These are phyloP conservation scores for Thinocorus orbignyianus DNA, from an alignment of 2,113 vertebrate species.

Conservation along the genomic window DNA sequence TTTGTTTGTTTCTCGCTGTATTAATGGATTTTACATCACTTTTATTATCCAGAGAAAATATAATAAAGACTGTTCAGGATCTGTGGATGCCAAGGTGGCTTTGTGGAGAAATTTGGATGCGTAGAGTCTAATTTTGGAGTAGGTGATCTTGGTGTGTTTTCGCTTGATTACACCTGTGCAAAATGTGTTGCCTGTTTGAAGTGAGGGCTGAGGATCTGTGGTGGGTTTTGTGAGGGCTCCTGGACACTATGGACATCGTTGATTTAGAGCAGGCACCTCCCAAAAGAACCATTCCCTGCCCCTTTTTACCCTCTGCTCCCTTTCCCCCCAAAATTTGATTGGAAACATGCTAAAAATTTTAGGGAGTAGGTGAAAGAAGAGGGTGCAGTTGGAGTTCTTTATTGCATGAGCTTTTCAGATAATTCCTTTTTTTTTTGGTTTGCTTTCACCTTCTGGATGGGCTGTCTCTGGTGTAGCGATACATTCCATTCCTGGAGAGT, in stretches of 20 bases:
- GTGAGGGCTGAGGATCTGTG: neutral
- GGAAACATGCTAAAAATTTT: neutral
- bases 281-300: neutral
- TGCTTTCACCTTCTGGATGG: neutral
- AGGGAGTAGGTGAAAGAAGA: neutral
- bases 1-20: conserved; percentile 59
- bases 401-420: neutral
- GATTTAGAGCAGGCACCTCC: neutral
- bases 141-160: neutral
- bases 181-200: neutral
- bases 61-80: conserved; percentile 12
- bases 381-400: neutral
- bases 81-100: neutral
- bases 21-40: conserved; percentile 66
- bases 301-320: neutral
- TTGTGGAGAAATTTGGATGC: neutral
- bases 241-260: rapidly evolving
- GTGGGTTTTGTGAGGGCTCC: neutral
- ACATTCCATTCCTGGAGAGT: neutral
- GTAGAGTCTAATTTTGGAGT: neutral
- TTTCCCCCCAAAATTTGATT: neutral
- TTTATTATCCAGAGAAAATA: conserved; percentile 53
- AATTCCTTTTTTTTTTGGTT: neutral
- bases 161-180: neutral
- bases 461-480: neutral